phyloP scores from a whole-genome alignment of 2,888 invertebrate genomes.

The Eupithecia inturbata region DNA sequence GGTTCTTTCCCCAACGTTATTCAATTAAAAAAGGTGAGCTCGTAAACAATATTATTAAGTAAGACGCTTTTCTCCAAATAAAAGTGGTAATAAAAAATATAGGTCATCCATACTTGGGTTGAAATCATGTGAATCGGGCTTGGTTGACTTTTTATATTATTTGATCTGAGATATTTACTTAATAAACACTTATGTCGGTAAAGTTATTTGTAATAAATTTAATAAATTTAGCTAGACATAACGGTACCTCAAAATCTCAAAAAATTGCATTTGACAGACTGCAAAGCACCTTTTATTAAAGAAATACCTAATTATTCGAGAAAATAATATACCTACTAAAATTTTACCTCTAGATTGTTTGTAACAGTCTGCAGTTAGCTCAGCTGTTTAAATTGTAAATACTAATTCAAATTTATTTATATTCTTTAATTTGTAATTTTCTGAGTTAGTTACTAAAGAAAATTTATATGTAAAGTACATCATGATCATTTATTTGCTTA shows the following conservation, averaged over 20 bases:
- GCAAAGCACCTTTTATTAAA: not conserved
- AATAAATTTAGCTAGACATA: not conserved
- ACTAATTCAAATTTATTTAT: too few species aligned
- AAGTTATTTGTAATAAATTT: not conserved
- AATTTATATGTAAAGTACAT: too few species aligned
- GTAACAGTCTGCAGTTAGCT: too few species aligned
- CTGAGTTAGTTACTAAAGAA: too few species aligned
- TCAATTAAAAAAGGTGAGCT: constrained; percentile 24
- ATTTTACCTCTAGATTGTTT: too few species aligned
- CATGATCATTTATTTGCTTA: too few species aligned
- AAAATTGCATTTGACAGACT: not conserved
- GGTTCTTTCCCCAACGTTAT: not conserved
- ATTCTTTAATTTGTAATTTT: too few species aligned
- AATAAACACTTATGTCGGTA: not conserved
- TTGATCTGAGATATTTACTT: not conserved
- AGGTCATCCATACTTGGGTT: constrained; percentile 9
- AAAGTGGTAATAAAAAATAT: constrained; percentile 13
- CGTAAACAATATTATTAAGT: constrained; percentile 10
- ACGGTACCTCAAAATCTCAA: not conserved
- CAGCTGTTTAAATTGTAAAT: too few species aligned
- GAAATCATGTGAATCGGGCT: not conserved
- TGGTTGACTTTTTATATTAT: not conserved
- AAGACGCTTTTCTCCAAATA: not conserved
- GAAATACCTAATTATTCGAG: too few species aligned
- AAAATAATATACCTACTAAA: too few species aligned